phyloP scores from a whole-genome alignment of 2,888 invertebrate genomes.

The Helobdella robusta region DNA sequence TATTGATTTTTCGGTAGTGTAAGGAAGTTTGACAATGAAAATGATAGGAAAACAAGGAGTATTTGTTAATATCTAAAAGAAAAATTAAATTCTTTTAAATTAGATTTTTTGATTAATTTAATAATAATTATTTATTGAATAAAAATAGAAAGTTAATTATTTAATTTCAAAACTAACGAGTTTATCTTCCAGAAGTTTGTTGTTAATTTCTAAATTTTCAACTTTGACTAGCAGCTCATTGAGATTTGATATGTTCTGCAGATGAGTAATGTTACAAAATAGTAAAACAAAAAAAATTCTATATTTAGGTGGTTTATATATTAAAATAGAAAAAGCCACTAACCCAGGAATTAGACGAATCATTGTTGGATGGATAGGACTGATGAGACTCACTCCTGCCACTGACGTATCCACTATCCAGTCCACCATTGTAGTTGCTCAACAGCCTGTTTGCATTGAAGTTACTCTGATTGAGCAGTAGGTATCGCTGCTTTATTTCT shows the following conservation, averaged over 20 bases:
- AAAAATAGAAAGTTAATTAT: background rate
- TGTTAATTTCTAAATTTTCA: constrained; percentile 13
- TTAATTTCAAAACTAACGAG: constrained; percentile 5
- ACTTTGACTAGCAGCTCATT: constrained; percentile 2
- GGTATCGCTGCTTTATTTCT: constrained; percentile 30
- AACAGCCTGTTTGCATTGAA: background rate
- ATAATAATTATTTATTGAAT: background rate
- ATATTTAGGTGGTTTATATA: background rate
- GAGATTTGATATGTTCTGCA: too few relatives aligned
- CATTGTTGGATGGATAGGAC: too few relatives aligned
- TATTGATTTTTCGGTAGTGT: too few relatives aligned
- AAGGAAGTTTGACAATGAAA: too few relatives aligned
- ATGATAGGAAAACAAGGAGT: too few relatives aligned
- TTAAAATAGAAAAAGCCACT: background rate
- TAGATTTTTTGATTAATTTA: background rate
- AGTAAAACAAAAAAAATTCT: too few relatives aligned
- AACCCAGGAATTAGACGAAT: too few relatives aligned
- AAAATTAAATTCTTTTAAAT: background rate
- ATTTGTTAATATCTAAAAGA: background rate
- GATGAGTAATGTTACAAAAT: too few relatives aligned
- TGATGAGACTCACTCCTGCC: background rate
- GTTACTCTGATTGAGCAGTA: constrained; percentile 34
- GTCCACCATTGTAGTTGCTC: background rate
- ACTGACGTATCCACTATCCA: background rate
- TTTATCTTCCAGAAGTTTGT: constrained; percentile 8